Base-by-base conservation (phyloP, 2,888 invertebrate genomes). In the Taphrorychus bicolor region DNA sequence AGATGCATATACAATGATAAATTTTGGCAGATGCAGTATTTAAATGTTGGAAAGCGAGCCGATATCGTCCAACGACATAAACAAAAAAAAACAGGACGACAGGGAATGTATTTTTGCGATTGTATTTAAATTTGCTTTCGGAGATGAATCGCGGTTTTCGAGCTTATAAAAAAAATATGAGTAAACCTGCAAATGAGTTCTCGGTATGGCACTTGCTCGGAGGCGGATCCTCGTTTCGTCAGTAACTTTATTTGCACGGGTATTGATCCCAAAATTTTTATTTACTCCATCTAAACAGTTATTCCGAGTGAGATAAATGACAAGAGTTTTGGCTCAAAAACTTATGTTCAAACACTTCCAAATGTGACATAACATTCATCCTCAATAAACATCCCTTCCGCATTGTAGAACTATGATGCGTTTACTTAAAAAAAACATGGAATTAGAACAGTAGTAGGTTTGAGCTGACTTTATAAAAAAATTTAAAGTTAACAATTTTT, bases 81-180 rank as follows among this genome's bases (percentile, higher is more conserved):
- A 23, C n/a, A 53, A 7, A 24, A 54, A 54, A 58, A 32, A 58
- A 22, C 9, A 48, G 11, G 49, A 59, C 58, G 23, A 58, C 45
- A 14, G 45, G 58, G 19, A 58, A 48, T 14, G 48, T 24, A 45
- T 59, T 59, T 59, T 61, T 53, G 45, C 61, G 61, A 61, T 61
- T 61, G 61, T 61, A 61, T 61, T 61, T 61, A 61, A 61, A 61
- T 61, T 61, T 61, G 42, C 53, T 17, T 3, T 48, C 53, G 21
- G 24, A 61, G 61, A 61, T 61, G 52, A 61, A 61, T 61, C 23
- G 61, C 11, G 32, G 9, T 32, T 32, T 32, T 11, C 7, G 11
- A 32, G 11, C 32, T 9, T 32, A 32, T 9, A 32, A 32, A 32
- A 32, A 32, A 32, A 7, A 32, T n/a, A n/a, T n/a, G n/a, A n/a